Evolutionary conservation across 2,113 vertebrate species (phyloP).

Genomic region (Melanerpes formicivorus): DNA sequence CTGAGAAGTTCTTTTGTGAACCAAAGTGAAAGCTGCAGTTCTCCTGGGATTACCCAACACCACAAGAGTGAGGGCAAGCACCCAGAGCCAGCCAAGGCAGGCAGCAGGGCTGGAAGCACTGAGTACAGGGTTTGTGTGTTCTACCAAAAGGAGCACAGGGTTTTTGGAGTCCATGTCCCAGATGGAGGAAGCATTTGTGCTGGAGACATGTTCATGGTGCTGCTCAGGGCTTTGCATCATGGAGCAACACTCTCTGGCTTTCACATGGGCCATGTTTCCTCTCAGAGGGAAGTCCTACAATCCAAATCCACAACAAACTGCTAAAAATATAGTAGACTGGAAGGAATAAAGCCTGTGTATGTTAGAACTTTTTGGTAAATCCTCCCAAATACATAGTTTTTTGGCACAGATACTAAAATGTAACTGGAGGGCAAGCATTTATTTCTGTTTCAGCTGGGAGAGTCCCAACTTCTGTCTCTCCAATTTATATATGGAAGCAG

Average conservation of each 20-base stretch:
- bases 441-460: slow-evolving; percentile 43
- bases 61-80: rapidly evolving
- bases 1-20: background rate
- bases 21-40: background rate
- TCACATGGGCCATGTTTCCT: background rate
- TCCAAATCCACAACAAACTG: background rate
- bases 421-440: slow-evolving; percentile 28
- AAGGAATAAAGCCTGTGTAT: background rate
- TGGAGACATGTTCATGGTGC: rapidly evolving
- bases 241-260: background rate
- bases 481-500: background rate
- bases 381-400: slow-evolving; percentile 11
- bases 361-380: slow-evolving; percentile 7
- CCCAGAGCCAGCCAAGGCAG: background rate
- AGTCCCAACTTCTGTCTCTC: slow-evolving; percentile 21
- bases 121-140: rapidly evolving
- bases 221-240: background rate
- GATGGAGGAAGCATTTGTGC: background rate
- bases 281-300: background rate
- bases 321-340: background rate
- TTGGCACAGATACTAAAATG: slow-evolving; percentile 14
- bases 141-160: background rate
- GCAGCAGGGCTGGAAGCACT: background rate
- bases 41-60: background rate
- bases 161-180: background rate